Base-by-base conservation (phyloP, 1,140 invertebrate species). In the Homalodisca vitripennis region DNA sequence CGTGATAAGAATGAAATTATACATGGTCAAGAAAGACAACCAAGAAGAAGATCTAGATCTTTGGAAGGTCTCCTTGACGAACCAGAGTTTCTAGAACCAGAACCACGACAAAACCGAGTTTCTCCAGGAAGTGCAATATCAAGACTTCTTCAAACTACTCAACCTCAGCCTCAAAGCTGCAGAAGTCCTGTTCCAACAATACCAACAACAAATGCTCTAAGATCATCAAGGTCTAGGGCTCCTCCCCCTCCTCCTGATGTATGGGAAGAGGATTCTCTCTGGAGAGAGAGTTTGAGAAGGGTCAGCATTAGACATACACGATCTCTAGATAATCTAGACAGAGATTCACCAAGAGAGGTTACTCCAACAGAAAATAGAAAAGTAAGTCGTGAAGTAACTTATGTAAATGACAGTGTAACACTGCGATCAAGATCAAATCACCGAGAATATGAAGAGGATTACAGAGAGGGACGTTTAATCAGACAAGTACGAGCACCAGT, bases 211-310 rank as follows among this genome's bases (percentile, higher is more conserved):
- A 76, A 74, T 76, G 76, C 73, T 73, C 73, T 74, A 31, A 72
- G 60, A 48, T 34, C 73, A 30, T 30, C 55, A 6, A 29, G 48
- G 26, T 65, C 67, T 10, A 71, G 66, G 34, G 64, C 64, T 24
- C 69, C 72, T n/a, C 66, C 69, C 12, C 68, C 71, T 17, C 60
- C 69, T 27, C 72, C 90, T 71, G 87, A 89, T 79, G 84, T 91
- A 27, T 93, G 91, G 91, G 91, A 93, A 77, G 91, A 93, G 79
- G 91, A 94, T 78, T 79, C 84, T 3, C 80, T 92, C 0, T 93
- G 92, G 91, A 82, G 89, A 64, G 91, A 93, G 75, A 91, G 88
- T 74, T 80, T 93, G 20, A 82, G 91, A 34, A 84, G 88, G 70
- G 90, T 91, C 0, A 92, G 90, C 70, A 84, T 93, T 71, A 81